Base-by-base conservation (phyloP, 2,888 invertebrate genomes). In the Mesorhabditis spiculigera region DNA sequence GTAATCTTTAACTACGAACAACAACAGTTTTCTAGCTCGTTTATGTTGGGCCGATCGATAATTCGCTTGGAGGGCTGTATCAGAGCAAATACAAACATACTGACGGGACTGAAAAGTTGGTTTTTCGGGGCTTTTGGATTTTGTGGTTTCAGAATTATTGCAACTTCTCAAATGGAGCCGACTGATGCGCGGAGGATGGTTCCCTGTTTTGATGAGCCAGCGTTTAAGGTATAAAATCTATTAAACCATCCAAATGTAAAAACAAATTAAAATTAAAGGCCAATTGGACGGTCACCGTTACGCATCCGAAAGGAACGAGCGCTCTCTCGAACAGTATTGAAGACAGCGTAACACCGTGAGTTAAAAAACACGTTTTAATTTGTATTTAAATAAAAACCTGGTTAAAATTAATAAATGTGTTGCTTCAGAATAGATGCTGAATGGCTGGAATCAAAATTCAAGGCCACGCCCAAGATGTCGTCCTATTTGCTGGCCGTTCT, bases 401-500 rank as follows among this genome's bases (percentile, higher is more conserved):
- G n/a, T 63, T 28, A 28, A 63, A 10, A 28, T 41, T 6, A 8
- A n/a, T 10, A 45, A 8, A n/a, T 6, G 50, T 13, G 8, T 50
- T 50, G n/a, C n/a, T 50, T 50, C 58, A 50, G 58, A 13, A 13
- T 50, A n/a, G 58, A 50, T n/a, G 58, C 5, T 43, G 73, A 89
- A 4, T 93, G 91, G 89, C 88, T 91, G 0, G 91, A 91, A 89
- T 93, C 93, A 82, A 88, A 89, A 10, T 86, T 86, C 76, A 82
- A 86, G 64, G 77, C 80, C 50, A 87, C 87, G 16, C 87, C 88
- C 4, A 84, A 83, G 86, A 94, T 94, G 93, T 91, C 93, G 69
- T 93, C 94, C 0, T 94, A 94, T 86, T 88, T 94, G 5, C 92
- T 94, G 79, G 92, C 94, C 0, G 90, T 94, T 78, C 91, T 93